Evolutionary conservation across 2,797 vertebrate genomes (phyloP).

Genomic region (Anguilla obscura): DNA sequence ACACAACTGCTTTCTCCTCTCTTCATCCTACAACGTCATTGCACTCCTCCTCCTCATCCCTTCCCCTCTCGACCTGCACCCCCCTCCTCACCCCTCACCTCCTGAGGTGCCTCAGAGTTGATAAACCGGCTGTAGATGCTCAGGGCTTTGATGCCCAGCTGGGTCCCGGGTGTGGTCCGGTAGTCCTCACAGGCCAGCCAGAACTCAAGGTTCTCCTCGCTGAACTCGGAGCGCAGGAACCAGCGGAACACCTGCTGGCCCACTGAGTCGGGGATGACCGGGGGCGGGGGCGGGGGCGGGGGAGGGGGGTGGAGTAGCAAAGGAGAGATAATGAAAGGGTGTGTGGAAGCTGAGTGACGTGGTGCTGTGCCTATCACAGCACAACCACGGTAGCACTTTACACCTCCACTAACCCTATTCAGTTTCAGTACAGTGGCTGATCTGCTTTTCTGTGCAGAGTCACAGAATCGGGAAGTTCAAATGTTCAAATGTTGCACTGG

Average conservation of each 20-base stretch:
- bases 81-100: constrained; percentile 59
- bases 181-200: constrained; percentile 81
- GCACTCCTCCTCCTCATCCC: no score
- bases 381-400: neutral
- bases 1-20: constrained; percentile 21
- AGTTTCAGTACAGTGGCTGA: neutral
- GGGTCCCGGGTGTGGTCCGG: constrained; percentile 49
- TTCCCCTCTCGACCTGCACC: neutral
- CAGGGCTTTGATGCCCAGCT: constrained; percentile 62
- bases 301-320: neutral
- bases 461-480: neutral
- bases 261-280: constrained; percentile 45
- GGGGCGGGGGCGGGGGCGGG: neutral
- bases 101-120: constrained; percentile 69
- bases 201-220: constrained; percentile 79
- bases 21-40: neutral
- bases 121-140: constrained; percentile 71
- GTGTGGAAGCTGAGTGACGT: neutral
- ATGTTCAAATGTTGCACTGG: neutral
- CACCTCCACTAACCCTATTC: neutral
- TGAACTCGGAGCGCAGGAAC: constrained; percentile 78
- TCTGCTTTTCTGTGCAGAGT: neutral
- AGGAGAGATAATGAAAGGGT: neutral
- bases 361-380: neutral
- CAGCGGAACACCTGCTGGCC: constrained; percentile 67